Base-by-base conservation (phyloP, 2,113 vertebrate genomes). In the Rhabdornis inornatus region DNA sequence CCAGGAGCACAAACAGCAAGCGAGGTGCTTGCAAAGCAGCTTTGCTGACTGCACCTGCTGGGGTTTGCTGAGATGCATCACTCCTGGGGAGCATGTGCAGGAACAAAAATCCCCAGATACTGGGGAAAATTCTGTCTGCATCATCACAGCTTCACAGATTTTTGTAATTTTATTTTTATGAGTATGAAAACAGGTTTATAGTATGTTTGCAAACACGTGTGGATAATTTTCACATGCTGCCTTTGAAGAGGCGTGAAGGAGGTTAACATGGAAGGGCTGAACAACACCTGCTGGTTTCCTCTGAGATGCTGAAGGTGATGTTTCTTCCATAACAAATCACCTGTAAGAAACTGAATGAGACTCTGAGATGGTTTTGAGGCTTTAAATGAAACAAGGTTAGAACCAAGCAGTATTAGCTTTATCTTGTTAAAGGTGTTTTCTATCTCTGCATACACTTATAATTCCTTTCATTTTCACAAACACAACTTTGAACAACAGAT, bases 11-110 rank as follows among this genome's bases (percentile, higher is more conserved):
- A 35, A 89, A 24, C 21, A 77, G 83, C 7, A 3, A 4, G 79
- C 0, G 7, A 65, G 76, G 52, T 23, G 52, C 24, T 77, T 45
- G 70, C 57, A 37, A 39, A 61, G 61, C 5, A 5, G n/a, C 77
- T 94, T 24, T 74, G n/a, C 40, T 42, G 78, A 6, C 47, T 27
- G 44, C 63, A n/a, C 33, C n/a, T 33, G 63, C 33, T 69, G 0
- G 7, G 83, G 20, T 52, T 27, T 61, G 79, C 72, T 60, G 59
- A 0, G 2, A 6, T 11, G 50, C 35, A 9, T 6, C 5, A 0
- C 44, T 45, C 81, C 8, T 27, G 42, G 60, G 87, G 81, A 81
- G 50, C 1, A 0, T 8, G 28, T 31, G 56, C 66, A 52, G 66
- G 44, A 22, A 40, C 10, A 59, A 61, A 57, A 89, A 19, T 45